Evolutionary conservation across 2,888 invertebrate genomes (phyloP).

Genomic region (Ametastegia equiseti): DNA sequence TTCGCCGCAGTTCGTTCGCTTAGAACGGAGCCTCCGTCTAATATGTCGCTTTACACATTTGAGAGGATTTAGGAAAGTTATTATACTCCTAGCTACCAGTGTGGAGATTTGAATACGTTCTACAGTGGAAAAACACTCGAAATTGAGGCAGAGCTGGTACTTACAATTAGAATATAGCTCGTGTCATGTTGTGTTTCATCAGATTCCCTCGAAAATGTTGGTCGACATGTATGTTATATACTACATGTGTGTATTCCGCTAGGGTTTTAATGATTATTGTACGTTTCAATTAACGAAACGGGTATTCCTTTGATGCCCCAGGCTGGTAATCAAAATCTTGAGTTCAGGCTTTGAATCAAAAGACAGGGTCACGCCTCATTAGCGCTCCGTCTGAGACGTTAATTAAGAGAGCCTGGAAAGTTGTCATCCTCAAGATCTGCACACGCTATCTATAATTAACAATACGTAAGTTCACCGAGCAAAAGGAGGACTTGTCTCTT

Average conservation of each 20-base stretch:
- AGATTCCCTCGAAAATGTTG: neutral
- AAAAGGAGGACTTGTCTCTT: neutral
- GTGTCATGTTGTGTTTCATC: slow-evolving; percentile 7
- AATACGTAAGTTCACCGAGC: slow-evolving; percentile 35
- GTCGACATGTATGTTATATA: neutral
- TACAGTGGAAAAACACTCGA: neutral
- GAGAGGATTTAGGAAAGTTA: slow-evolving; percentile 8
- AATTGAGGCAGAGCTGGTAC: neutral
- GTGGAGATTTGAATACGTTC: neutral
- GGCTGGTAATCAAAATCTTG: slow-evolving; percentile 68
- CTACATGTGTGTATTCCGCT: neutral
- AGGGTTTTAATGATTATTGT: slow-evolving; percentile 2
- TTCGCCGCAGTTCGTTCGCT: neutral
- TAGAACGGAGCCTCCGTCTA: neutral
- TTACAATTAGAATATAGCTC: neutral
- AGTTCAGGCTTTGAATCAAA: slow-evolving; percentile 61
- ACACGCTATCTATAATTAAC: slow-evolving; percentile 35
- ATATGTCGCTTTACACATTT: neutral
- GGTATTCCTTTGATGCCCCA: slow-evolving; percentile 41
- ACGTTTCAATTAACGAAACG: slow-evolving; percentile 50
- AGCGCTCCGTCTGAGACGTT: slow-evolving; percentile 59
- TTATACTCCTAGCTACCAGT: neutral
- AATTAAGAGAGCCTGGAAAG: slow-evolving; percentile 55
- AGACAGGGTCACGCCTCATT: slow-evolving; percentile 66
- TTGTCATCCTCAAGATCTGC: slow-evolving; percentile 38